Base-by-base conservation (phyloP, 2,888 invertebrate species). In the Trissoscelio sp. region DNA sequence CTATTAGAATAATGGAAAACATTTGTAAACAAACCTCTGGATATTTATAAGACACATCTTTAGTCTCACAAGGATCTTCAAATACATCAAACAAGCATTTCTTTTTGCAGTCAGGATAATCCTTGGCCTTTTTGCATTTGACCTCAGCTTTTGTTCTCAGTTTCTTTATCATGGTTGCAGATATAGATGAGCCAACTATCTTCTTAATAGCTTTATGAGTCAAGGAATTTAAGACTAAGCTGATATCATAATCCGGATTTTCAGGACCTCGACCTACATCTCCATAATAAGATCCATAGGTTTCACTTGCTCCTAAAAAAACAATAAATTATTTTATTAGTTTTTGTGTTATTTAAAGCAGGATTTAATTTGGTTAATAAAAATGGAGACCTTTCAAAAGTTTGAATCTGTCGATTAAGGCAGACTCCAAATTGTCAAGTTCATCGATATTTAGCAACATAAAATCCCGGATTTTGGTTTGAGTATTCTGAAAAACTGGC, bases 401-500 rank as follows among this genome's bases (percentile, higher is more conserved):
- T 83, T 91, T 91, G 44, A 86, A 88, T 6, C 72, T 69, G 39
- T 86, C 85, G 3, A 85, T 74, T 6, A 90, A 72, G 3, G 87
- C 87, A 5, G 74, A 84, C 18, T 86, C 86, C 2, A 60, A 53
- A 6, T 83, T 60, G 0, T 14, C n/a, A 0, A 79, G 92, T 91
- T 95, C 94, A 87, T 96, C 96, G 75, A 97, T 94, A 88, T 95
- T 95, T 83, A 96, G 93, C 4, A 96, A 91, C 12, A 96, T 92
- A 81, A 95, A 94, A 12, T 93, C 93, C 14, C 96, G 91, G 0
- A 93, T 57, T 3, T 55, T 55, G 12, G 60, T 55, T 57, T 78
- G 60, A 2, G 1, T 39, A 53, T 74, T 37, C 14, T 51, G 46
- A 31, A 83, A 85, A 7, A 89, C 88, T 3, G 89, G 84, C 90